Evolutionary conservation across 1,140 invertebrate species (phyloP), one percentile per base, ranked within the genome.

Genomic region (Meloidogyne hapla): DNA sequence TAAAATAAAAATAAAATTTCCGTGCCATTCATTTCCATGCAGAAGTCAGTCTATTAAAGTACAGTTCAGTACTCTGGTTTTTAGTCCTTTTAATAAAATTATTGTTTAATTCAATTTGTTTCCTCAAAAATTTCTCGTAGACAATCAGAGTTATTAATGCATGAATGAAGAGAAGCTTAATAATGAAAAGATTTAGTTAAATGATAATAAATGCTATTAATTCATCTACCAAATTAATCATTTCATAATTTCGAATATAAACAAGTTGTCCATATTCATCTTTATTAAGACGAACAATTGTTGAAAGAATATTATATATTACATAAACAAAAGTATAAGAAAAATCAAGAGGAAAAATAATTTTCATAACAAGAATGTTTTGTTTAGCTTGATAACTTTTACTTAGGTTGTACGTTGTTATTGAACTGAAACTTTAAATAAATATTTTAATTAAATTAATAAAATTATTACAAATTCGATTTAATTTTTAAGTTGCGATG

Each of bases 301-400:
- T 64, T 28, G 70, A 63, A n/a, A 63, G 38, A 15, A 73, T 62
- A 64, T 26, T 73, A 40, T 63, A 73, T 28, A 73, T 73, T 61
- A 15, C 21, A 38, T 25, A 73, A 21, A 33, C 23, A 62, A 73
- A 42, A 13, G 70, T 21, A 38, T 73, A 73, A 38, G 56, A 73
- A 38, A 73, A 73, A 21, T 73, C 70, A 26, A 73, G 28, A 21
- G 70, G 70, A 28, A 73, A 73, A 62, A 73, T 73, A 38, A 73
- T 62, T 18, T 64, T 61, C 70, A 73, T 73, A 4, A 64, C 21
- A 61, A 73, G 56, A 26, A 73, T 56, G 23, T 73, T 73, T 62
- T 73, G 56, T 26, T 61, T 73, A 1, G 70, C 56, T 28, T 73
- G 70, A 18, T 73, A 73, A 21, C 38, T 73, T 28, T 64, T n/a